Base-by-base conservation (phyloP, 2,113 vertebrate species). In the Etheostoma spectabile region DNA sequence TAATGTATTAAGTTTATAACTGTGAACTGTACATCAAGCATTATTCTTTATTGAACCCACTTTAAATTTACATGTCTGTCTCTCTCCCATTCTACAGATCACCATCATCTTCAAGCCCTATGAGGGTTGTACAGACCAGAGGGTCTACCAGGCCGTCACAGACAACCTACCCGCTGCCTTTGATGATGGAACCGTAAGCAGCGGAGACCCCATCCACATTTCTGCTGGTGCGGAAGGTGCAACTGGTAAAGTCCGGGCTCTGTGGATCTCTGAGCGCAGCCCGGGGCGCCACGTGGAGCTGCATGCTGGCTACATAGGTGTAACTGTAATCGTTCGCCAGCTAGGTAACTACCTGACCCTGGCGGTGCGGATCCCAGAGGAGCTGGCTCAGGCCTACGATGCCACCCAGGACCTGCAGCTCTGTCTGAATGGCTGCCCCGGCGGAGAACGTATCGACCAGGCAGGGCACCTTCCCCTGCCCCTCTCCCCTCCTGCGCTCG, bases 81-180 rank as follows among this genome's bases (percentile, higher is more conserved):
- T 27, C 33, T 46, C 67, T 55, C 10, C 77, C 19, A 16, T 52
- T 62, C 59, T 83, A 2, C 77, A 99, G 98, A 94, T 99, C 89
- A 99, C 98, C 6, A 92, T 99, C 75, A 99, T 99, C 90, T 99
- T 99, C 91, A 99, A 99, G 89, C 96, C 98, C 0, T 98, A 96
- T 69, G 96, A 95, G 61, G 96, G 97, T 61, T 99, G 98, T 73
- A 99, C 97, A 1, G 97, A 99, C 55, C 97, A 99, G 95, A 97
- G 97, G 81, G 98, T 99, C 0, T 99, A 99, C 94, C 98, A 99
- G 77, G 98, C 97, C 0, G 95, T 97, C 89, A 97, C 97, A 1
- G 97, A 98, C 79, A 97, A 97, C 93, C 95, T 99, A 51, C 98
- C 98, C 0, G 96, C 97, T 3, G 97, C 98, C 81, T 99, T 99